Percentiles rank a stretch among this genome's conserved stretches.
Evolutionary conservation across 2,888 invertebrate genomes (phyloP).

Genomic region (Gerris lacustris): DNA sequence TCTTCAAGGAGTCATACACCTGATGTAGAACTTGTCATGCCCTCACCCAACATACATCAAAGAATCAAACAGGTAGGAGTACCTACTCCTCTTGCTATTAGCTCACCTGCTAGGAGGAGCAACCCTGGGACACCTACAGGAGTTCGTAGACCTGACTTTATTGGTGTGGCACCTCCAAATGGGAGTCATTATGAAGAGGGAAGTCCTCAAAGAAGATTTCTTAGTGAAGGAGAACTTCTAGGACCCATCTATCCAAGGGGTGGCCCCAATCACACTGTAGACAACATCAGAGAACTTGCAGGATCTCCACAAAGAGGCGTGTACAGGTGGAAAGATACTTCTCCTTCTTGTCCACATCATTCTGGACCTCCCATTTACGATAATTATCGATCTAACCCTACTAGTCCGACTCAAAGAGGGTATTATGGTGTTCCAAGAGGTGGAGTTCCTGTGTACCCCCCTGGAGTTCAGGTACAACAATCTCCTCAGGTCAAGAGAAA

Average conservation of each 20-base stretch:
- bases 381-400: conserved; percentile 53
- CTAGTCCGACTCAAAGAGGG: conserved; percentile 53
- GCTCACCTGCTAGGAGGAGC: conserved; percentile 80
- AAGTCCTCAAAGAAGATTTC: conserved; percentile 62
- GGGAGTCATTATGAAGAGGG: conserved; percentile 38
- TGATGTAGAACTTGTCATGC: conserved; percentile 34
- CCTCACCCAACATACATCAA: conserved; percentile 70
- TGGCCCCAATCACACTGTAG: conserved; percentile 59
- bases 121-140: conserved; percentile 86
- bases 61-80: conserved; percentile 80
- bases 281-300: conserved; percentile 77
- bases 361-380: conserved; percentile 37
- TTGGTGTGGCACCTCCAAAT: conserved; percentile 45
- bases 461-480: conserved; percentile 39
- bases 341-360: conserved; percentile 38
- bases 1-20: conserved; percentile 49
- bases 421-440: conserved; percentile 43
- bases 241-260: conserved; percentile 43
- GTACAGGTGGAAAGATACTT: conserved; percentile 68
- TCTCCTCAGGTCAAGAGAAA: conserved; percentile 49
- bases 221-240: conserved; percentile 70
- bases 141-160: conserved; percentile 77
- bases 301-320: conserved; percentile 73
- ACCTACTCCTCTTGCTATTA: conserved; percentile 75
- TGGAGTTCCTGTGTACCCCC: conserved; percentile 57